Evolutionary conservation across 2,888 invertebrate genomes (phyloP).

Genomic region (Podotricha telesiphe): DNA sequence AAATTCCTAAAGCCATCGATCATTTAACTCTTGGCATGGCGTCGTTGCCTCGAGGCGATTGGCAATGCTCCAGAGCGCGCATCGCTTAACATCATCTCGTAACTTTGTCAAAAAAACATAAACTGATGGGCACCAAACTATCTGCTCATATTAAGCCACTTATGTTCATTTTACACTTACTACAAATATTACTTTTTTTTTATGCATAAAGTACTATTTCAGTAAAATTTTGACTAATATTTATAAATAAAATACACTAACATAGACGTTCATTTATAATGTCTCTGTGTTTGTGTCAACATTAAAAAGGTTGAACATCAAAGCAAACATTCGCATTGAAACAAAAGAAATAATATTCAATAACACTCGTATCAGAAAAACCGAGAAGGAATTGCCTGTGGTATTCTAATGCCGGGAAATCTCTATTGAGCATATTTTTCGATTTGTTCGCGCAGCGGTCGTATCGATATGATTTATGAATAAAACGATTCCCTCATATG

Average conservation of each 20-base stretch:
- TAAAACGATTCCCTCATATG: conserved; percentile 48
- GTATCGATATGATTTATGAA: conserved; percentile 64
- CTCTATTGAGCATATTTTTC: conserved; percentile 65
- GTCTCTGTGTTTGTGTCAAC: not conserved
- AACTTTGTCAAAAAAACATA: conserved; percentile 36
- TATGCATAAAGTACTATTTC: no score
- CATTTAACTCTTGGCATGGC: conserved; percentile 50
- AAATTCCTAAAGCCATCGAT: conserved; percentile 51
- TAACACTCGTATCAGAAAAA: conserved; percentile 37
- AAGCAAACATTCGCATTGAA: not conserved
- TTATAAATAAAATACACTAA: not conserved
- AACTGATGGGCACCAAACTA: conserved; percentile 16
- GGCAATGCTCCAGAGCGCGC: conserved; percentile 49
- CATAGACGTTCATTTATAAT: not conserved
- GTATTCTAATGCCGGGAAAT: conserved; percentile 55
- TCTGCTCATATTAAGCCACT: conserved; percentile 4
- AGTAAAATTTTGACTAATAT: no score
- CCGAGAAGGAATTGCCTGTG: conserved; percentile 37
- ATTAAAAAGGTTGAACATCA: not conserved
- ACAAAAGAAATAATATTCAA: conserved; percentile 38
- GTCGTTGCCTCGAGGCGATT: conserved; percentile 47
- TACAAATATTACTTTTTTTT: not conserved
- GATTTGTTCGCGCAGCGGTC: conserved; percentile 57
- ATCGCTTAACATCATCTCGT: conserved; percentile 46
- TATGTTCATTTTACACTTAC: not conserved